Percentiles rank a stretch among this genome's conserved stretches.
Conservation (phyloP, 2,888 invertebrate genomes). For the Lordiphosa andalusiaca region DNA sequence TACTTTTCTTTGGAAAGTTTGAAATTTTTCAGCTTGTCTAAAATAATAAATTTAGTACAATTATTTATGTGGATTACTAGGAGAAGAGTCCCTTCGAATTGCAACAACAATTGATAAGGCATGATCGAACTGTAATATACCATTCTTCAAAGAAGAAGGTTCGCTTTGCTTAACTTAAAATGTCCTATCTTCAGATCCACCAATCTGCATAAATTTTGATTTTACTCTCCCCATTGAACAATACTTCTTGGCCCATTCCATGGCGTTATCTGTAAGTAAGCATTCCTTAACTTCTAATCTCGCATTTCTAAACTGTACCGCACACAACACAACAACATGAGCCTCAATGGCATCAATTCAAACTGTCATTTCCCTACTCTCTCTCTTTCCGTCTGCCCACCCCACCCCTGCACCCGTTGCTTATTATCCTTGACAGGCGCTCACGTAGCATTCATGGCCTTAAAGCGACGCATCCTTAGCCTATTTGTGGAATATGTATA, state of each 20-base stretch:
- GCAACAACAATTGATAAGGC: too few relatives aligned
- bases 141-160: too few relatives aligned
- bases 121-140: too few relatives aligned
- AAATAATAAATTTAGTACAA: too few relatives aligned
- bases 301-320: slow-evolving; percentile 15
- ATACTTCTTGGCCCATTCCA: slow-evolving; percentile 21
- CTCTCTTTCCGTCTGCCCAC: not conserved
- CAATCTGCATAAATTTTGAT: too few relatives aligned
- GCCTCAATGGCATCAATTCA: slow-evolving; percentile 39
- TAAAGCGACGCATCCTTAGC: slow-evolving; percentile 37
- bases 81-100: too few relatives aligned
- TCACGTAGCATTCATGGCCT: slow-evolving; percentile 42
- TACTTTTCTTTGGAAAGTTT: too few relatives aligned
- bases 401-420: not conserved
- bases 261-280: slow-evolving; percentile 13
- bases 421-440: slow-evolving; percentile 31
- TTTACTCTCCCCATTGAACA: slow-evolving; percentile 5
- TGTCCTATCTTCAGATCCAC: too few relatives aligned
- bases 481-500: slow-evolving; percentile 33
- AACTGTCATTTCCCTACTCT: slow-evolving; percentile 39
- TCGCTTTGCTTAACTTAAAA: too few relatives aligned
- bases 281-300: slow-evolving; percentile 32
- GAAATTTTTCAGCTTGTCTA: too few relatives aligned
- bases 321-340: slow-evolving; percentile 24
- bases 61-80: too few relatives aligned